phyloP scores from a whole-genome alignment of 2,113 vertebrate genomes.

The Epinephelus fuscoguttatus region DNA sequence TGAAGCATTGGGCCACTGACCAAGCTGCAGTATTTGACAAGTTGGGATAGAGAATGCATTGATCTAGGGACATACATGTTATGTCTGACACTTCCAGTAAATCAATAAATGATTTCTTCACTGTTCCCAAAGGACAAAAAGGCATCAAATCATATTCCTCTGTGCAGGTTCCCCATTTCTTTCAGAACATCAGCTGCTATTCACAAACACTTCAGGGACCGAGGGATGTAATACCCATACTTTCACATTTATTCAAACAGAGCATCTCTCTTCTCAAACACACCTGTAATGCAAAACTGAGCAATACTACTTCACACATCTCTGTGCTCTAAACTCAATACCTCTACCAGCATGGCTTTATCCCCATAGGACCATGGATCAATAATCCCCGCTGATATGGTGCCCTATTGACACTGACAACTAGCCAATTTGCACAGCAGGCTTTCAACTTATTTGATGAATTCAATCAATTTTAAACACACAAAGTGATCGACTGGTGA shows the following conservation, averaged over 20 bases:
- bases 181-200: slow-evolving; percentile 1
- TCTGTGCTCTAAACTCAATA: slow-evolving; percentile 43
- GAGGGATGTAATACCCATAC: slow-evolving; percentile 1
- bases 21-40: too few relatives aligned
- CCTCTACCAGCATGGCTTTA: slow-evolving; percentile 22
- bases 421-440: slow-evolving; percentile 21
- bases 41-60: too few relatives aligned
- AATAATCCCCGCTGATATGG: slow-evolving; percentile 32
- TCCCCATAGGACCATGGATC: slow-evolving; percentile 47
- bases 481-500: neutral
- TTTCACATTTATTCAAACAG: slow-evolving; percentile 34
- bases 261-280: slow-evolving; percentile 27
- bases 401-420: slow-evolving; percentile 47
- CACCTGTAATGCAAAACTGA: slow-evolving; percentile 11
- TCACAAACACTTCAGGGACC: slow-evolving; percentile 29
- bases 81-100: neutral
- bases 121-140: neutral
- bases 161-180: neutral
- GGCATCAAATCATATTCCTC: neutral
- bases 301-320: slow-evolving; percentile 24
- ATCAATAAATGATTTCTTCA: neutral
- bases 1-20: too few relatives aligned
- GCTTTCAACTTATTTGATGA: slow-evolving; percentile 56
- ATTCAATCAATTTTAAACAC: slow-evolving; percentile 29
- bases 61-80: neutral